These are phyloP conservation scores for Pyrrhosoma nymphula DNA, from an alignment of 2,888 invertebrate genomes.

Conservation along the genomic window DNA sequence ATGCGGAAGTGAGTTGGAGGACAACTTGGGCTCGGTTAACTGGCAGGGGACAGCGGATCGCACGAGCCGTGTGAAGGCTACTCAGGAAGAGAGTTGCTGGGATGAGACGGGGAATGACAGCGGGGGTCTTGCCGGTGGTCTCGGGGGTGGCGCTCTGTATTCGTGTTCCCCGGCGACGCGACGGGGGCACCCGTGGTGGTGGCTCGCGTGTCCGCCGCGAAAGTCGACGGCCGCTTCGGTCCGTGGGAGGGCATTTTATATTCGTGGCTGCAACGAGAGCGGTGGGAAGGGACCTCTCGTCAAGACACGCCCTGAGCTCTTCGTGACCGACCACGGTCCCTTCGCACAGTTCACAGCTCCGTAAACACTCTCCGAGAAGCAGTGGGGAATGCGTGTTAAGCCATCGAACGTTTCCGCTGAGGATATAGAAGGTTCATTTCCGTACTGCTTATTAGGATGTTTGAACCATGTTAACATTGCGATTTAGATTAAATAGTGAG, in stretches of 20 bases:
- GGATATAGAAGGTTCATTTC: neutral
- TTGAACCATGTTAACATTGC: too few species aligned
- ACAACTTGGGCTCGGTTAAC: neutral
- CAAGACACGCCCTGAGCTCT: neutral
- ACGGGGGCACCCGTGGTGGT: neutral
- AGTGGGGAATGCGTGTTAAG: neutral
- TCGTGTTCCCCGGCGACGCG: neutral
- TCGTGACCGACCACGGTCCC: neutral
- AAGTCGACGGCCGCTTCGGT: neutral
- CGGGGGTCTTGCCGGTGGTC: neutral
- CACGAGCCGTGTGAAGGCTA: neutral
- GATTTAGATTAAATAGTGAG: too few species aligned
- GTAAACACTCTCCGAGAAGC: neutral
- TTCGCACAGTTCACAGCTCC: too few species aligned
- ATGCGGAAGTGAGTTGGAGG: neutral
- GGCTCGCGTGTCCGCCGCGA: neutral
- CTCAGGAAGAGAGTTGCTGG: neutral
- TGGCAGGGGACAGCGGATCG: neutral
- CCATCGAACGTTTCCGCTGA: neutral
- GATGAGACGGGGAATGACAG: neutral
- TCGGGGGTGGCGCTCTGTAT: neutral
- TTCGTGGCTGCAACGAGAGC: neutral
- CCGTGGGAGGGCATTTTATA: neutral
- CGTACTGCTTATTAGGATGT: too few species aligned
- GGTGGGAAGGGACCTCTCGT: neutral